A percentile compares a stretch with the other conserved stretches of the same genome.
phyloP scores from a whole-genome alignment of 1,140 invertebrate species.

The Anastrepha ludens region DNA sequence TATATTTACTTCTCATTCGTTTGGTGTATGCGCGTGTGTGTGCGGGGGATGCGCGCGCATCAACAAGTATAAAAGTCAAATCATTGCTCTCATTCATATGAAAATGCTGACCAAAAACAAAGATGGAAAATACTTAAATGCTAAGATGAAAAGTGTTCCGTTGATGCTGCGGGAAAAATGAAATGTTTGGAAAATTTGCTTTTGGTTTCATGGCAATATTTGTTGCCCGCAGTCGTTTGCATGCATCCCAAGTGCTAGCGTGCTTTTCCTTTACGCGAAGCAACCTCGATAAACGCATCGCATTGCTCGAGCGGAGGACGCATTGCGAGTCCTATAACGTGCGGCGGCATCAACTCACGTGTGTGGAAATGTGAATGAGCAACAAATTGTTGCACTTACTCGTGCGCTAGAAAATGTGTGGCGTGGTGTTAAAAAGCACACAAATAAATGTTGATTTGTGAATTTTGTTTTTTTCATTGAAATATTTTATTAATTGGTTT shows the following conservation, averaged over 20 bases:
- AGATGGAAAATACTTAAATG: background rate
- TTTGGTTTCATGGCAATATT: conserved; percentile 5
- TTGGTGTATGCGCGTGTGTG: background rate
- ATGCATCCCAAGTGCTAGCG: background rate
- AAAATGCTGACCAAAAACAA: background rate
- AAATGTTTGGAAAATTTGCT: conserved; percentile 50
- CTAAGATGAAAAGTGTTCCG: conserved; percentile 26
- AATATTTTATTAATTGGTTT: too few relatives aligned
- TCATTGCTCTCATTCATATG: conserved; percentile 29
- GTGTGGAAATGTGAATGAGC: background rate
- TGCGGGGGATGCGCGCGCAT: background rate
- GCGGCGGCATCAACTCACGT: background rate
- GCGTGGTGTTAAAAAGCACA: too few relatives aligned
- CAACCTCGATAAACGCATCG: too few relatives aligned
- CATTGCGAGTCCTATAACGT: background rate
- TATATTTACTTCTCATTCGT: background rate
- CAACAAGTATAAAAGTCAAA: too few relatives aligned
- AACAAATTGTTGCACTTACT: background rate
- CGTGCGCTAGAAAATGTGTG: too few relatives aligned
- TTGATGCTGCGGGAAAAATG: conserved; percentile 12
- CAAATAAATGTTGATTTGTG: too few relatives aligned
- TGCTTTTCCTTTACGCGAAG: background rate
- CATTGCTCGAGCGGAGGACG: background rate
- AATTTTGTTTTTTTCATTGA: too few relatives aligned
- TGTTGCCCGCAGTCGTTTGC: conserved; percentile 27